Conservation (phyloP, 2,113 vertebrate species). For the Ophiodon elongatus region DNA sequence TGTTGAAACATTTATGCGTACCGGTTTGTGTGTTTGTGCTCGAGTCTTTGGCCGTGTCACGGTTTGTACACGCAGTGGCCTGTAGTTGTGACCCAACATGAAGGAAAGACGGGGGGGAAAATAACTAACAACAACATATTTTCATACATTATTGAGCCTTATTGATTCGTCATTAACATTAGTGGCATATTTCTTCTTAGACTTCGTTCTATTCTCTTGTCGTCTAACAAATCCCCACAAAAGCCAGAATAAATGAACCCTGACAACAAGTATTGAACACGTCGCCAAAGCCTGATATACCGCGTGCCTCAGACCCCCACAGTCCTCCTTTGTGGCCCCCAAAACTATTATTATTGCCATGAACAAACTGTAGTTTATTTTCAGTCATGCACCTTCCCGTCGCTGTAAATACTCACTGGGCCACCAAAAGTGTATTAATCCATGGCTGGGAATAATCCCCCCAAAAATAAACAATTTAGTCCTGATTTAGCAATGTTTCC, state of each 20-base stretch:
- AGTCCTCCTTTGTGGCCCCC: neutral
- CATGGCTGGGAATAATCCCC: slow-evolving; percentile 6
- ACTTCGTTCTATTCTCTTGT: neutral
- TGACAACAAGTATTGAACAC: neutral
- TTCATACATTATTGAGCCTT: neutral
- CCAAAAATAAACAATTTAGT: neutral
- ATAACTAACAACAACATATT: neutral
- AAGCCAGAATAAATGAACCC: neutral
- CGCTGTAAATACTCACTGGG: neutral
- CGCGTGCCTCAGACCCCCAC: neutral
- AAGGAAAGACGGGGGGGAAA: neutral
- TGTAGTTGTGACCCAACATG: slow-evolving; percentile 8
- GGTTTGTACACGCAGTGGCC: neutral
- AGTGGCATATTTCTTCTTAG: neutral
- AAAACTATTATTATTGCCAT: neutral
- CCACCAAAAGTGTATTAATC: neutral
- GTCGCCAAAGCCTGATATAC: neutral
- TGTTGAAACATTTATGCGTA: slow-evolving; percentile 55
- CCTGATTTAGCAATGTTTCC: neutral
- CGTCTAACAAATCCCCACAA: neutral
- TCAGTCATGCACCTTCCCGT: neutral
- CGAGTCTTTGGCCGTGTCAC: neutral
- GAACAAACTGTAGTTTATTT: slow-evolving; percentile 8
- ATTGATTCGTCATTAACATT: neutral
- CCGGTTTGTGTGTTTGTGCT: neutral